A percentile compares a stretch with the other conserved stretches of the same genome.
Conservation (phyloP, 2,888 invertebrate species). For the Adineta ricciae region DNA sequence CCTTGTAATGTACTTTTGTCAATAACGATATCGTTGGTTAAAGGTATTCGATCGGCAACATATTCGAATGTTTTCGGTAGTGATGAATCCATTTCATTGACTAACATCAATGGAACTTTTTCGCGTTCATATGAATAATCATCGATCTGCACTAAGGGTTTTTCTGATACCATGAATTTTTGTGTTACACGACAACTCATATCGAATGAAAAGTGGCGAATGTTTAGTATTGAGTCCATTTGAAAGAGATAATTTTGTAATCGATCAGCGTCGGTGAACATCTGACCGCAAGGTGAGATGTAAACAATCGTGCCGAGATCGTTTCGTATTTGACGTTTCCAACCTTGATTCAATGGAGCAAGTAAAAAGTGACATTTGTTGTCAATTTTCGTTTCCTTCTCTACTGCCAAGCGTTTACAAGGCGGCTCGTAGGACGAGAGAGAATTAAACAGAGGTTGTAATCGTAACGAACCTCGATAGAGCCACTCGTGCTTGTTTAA, state of each 20-base stretch:
- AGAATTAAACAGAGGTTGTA: neutral
- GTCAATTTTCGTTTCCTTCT: neutral
- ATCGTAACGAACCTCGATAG: conserved; percentile 13
- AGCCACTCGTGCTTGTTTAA: conserved; percentile 7
- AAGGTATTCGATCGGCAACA: conserved; percentile 71
- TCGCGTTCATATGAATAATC: conserved; percentile 74
- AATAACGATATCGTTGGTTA: conserved; percentile 54
- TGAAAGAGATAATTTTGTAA: neutral
- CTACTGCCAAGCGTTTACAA: neutral
- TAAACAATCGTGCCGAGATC: conserved; percentile 24
- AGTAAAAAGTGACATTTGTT: conserved; percentile 25
- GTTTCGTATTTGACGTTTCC: conserved; percentile 32
- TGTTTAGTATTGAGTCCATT: neutral
- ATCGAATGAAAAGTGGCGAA: neutral
- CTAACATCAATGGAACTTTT: conserved; percentile 75
- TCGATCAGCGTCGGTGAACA: neutral
- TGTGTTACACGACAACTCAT: conserved; percentile 18
- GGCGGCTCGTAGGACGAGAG: neutral
- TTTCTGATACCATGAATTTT: neutral
- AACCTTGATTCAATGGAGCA: conserved; percentile 30
- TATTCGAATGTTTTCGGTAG: conserved; percentile 77
- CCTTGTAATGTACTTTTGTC: conserved; percentile 75
- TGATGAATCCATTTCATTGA: conserved; percentile 74
- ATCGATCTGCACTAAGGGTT: neutral
- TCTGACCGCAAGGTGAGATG: conserved; percentile 31